Conservation (phyloP, 2,113 vertebrate species). For the Apteryx owenii region DNA sequence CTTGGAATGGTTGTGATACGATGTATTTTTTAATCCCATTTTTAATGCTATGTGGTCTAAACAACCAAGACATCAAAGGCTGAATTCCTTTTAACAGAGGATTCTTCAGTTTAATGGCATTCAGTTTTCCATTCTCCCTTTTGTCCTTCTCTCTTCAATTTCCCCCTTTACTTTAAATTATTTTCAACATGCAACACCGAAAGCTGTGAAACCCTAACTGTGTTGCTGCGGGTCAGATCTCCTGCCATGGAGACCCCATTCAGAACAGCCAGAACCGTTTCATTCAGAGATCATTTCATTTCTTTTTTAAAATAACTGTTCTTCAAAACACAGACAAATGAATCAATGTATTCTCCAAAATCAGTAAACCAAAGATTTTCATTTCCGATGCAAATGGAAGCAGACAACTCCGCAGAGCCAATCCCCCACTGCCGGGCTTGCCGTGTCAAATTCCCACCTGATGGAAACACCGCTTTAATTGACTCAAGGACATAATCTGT, state of each 20-base stretch:
- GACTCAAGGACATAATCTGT: no score
- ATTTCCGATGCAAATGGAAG: background rate
- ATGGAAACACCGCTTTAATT: background rate
- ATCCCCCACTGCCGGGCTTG: background rate
- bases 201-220: background rate
- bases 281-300: background rate
- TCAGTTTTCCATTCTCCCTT: background rate
- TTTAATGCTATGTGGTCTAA: constrained; percentile 53
- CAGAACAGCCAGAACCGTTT: background rate
- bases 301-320: background rate
- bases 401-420: background rate
- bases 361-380: background rate
- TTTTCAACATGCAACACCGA: background rate
- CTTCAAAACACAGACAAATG: background rate
- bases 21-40: constrained; percentile 28
- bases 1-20: background rate
- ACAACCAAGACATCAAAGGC: constrained; percentile 44
- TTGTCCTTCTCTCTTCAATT: background rate
- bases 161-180: background rate
- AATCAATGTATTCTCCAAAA: background rate
- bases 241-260: background rate
- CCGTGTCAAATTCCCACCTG: background rate
- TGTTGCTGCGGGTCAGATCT: background rate
- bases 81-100: background rate
- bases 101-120: background rate